Evolutionary conservation across 2,113 vertebrate species (phyloP).

Genomic region (Chlorocebus sabaeus): DNA sequence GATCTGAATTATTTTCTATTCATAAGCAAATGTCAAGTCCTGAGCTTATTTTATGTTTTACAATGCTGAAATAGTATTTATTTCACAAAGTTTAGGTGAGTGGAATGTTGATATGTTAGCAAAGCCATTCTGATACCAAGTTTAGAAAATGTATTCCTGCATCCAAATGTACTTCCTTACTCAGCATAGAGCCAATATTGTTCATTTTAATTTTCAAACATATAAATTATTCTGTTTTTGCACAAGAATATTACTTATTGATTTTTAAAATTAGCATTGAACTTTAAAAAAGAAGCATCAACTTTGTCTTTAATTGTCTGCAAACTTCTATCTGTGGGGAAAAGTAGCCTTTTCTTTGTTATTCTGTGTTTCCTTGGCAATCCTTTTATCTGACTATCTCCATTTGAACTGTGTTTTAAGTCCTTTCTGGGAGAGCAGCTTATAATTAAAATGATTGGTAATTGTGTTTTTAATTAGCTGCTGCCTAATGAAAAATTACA

Average conservation of each 20-base stretch:
- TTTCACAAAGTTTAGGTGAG: not conserved
- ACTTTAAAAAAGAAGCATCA: not conserved
- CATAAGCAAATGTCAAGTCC: slow-evolving; percentile 60
- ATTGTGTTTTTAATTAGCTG: slow-evolving; percentile 62
- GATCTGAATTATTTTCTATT: slow-evolving; percentile 37
- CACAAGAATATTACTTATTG: not conserved
- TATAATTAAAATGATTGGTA: slow-evolving; percentile 52
- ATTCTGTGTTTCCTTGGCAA: not conserved
- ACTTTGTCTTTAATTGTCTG: not conserved
- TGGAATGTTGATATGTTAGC: not conserved
- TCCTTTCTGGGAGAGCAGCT: not conserved
- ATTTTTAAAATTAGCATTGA: not conserved
- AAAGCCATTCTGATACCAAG: not conserved
- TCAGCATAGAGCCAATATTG: not conserved
- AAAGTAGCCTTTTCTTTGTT: not conserved
- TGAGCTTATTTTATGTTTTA: not conserved
- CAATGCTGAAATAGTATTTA: slow-evolving; percentile 22
- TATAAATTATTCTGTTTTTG: not conserved
- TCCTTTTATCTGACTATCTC: not conserved
- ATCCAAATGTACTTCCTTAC: not conserved
- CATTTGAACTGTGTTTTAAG: not conserved
- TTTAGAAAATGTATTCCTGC: not conserved
- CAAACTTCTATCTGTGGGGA: not conserved
- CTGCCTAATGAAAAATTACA: slow-evolving; percentile 22
- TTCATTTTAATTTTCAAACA: not conserved